Evolutionary conservation across 2,113 vertebrate genomes (phyloP).

Genomic region (Nesospiza acunhae): DNA sequence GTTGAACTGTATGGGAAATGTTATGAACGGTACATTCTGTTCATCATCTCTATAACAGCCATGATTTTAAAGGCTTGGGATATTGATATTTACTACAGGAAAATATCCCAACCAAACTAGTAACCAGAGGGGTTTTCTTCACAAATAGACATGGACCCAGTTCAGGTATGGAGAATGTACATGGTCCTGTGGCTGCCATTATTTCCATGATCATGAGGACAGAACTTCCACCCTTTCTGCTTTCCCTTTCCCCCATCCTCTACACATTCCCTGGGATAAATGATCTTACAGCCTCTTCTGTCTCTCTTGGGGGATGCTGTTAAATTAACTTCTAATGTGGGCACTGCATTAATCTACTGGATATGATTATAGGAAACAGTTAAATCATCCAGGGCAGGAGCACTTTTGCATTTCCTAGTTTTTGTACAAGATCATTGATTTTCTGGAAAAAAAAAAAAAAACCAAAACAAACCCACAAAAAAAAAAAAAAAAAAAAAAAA

Average conservation of each 20-base stretch:
- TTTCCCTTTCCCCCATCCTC: rapidly evolving
- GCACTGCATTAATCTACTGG: background rate
- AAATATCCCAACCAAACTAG: background rate
- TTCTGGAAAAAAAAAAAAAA: background rate
- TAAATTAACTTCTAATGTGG: background rate
- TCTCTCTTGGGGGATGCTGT: background rate
- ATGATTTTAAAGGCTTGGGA: background rate
- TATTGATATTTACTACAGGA: background rate
- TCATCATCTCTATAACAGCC: background rate
- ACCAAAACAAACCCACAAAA: no score
- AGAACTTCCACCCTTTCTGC: background rate
- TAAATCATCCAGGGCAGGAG: background rate
- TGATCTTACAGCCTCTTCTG: background rate
- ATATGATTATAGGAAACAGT: background rate
- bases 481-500: background rate
- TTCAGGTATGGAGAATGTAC: background rate
- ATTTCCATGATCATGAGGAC: background rate
- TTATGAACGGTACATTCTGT: background rate
- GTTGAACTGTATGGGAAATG: background rate
- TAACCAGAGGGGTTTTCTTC: background rate
- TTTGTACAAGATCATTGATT: background rate
- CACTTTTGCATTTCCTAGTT: background rate
- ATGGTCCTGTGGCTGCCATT: background rate
- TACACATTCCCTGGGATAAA: background rate
- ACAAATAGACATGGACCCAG: no score